Evolutionary conservation across 1,140 invertebrate species (phyloP), one percentile per base, ranked within the genome.

Genomic region (Calephelis nemesis): DNA sequence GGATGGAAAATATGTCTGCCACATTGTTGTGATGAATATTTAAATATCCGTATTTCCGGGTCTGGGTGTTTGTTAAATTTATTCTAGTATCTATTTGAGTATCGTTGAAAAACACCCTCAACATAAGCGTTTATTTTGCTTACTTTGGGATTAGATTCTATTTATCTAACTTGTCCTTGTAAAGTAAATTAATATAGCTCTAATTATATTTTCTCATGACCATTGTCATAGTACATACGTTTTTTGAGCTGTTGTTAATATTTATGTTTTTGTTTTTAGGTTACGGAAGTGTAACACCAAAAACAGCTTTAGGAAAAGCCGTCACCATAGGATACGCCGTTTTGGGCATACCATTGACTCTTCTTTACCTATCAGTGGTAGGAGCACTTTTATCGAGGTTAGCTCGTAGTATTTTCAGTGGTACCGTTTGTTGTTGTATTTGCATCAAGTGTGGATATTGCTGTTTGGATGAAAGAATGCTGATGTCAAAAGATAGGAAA

Each of bases 251-350:
- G 52, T 47, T 65, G 58, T 13, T 60, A 6, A 40, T 52, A 62
- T 71, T 39, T 62, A 48, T 73, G 67, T 67, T 71, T 73, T 72
- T 74, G 58, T 77, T 92, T 92, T 15, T 93, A 97, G 97, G 97
- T 79, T 98, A 98, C 83, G 97, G 97, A 10, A 97, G 97, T 79
- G 96, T 98, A 42, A 95, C 96, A 0, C 97, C 97, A 1, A 93
- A 94, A 69, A 96, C 95, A n/a, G 94, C 95, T 0, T 91, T 96
- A 48, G 97, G 97, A 0, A 96, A 97, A 85, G 93, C 96, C 42
- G 95, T 97, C 0, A 98, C 97, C 5, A 96, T 98, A 84, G 94
- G 96, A 7, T 98, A 98, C 90, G 97, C 97, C 10, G 94, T 96
- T 50, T 93, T 98, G 12, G 97, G 98, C 12, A 98, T 99, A 75